Percentiles rank a stretch among this genome's conserved stretches.
Evolutionary conservation across 2,797 vertebrate genomes (phyloP).

Genomic region (Melanotaenia nigrans): DNA sequence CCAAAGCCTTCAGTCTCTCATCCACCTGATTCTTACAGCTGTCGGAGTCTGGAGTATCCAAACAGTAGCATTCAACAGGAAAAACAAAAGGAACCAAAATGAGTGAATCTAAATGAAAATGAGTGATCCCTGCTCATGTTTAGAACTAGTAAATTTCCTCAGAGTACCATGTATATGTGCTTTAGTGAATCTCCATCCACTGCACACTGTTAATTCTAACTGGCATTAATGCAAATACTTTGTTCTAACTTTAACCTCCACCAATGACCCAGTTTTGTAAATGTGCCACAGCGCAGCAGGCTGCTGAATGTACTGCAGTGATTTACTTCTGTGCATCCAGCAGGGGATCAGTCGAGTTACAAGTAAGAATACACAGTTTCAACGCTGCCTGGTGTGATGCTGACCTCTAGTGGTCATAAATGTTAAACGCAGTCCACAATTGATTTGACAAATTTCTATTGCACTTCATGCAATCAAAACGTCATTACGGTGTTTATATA

Average conservation of each 20-base stretch:
- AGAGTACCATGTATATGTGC: background rate
- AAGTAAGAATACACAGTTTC: background rate
- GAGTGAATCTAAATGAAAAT: background rate
- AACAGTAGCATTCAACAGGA: background rate
- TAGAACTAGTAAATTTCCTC: background rate
- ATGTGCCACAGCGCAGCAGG: constrained; percentile 3
- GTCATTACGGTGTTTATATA: no score
- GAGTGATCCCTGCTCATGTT: background rate
- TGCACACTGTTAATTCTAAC: background rate
- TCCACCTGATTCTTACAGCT: background rate
- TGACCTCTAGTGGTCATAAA: constrained; percentile 39
- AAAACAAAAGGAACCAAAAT: background rate
- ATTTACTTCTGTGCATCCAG: background rate
- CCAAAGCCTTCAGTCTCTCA: background rate
- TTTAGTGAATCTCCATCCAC: background rate
- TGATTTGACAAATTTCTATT: no score
- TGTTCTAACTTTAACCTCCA: background rate
- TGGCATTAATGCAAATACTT: background rate
- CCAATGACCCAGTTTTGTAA: background rate
- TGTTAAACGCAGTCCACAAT: background rate
- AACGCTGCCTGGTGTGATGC: background rate
- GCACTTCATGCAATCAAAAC: no score
- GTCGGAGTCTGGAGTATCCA: no score
- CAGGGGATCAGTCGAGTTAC: background rate
- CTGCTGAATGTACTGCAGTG: background rate